Conservation (phyloP, 2,797 vertebrate species). For the Parotocinclus haroldoi region DNA sequence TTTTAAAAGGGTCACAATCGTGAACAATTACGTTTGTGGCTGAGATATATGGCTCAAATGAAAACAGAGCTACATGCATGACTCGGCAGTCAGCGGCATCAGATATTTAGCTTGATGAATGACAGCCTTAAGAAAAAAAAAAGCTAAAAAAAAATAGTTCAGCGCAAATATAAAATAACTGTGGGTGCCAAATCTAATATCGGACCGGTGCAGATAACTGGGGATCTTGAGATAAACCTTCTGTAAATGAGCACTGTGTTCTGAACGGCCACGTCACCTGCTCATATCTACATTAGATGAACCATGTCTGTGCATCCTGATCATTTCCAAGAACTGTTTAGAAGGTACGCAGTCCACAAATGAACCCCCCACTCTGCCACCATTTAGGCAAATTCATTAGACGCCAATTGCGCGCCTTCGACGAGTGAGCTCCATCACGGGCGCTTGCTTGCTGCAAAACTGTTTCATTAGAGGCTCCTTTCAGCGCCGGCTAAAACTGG, state of each 20-base stretch:
- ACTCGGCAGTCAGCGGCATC: too few species aligned
- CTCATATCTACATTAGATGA: slow-evolving; percentile 24
- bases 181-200: too few species aligned
- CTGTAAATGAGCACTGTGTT: background rate
- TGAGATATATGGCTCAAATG: too few species aligned
- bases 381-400: slow-evolving; percentile 58
- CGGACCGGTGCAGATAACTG: too few species aligned
- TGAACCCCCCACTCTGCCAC: slow-evolving; percentile 47
- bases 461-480: slow-evolving; percentile 56
- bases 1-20: too few species aligned
- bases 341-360: slow-evolving; percentile 48
- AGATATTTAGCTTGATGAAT: too few species aligned
- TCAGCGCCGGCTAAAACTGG: slow-evolving; percentile 46
- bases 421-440: slow-evolving; percentile 50
- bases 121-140: too few species aligned
- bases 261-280: slow-evolving; percentile 17
- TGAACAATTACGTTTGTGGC: too few species aligned
- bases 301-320: slow-evolving; percentile 39
- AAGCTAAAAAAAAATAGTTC: too few species aligned
- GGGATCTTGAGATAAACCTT: too few species aligned
- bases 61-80: too few species aligned
- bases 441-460: slow-evolving; percentile 26
- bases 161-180: too few species aligned
- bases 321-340: slow-evolving; percentile 17
- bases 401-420: slow-evolving; percentile 59